Conservation (phyloP, 2,797 vertebrate species). For the Morelia viridis region DNA sequence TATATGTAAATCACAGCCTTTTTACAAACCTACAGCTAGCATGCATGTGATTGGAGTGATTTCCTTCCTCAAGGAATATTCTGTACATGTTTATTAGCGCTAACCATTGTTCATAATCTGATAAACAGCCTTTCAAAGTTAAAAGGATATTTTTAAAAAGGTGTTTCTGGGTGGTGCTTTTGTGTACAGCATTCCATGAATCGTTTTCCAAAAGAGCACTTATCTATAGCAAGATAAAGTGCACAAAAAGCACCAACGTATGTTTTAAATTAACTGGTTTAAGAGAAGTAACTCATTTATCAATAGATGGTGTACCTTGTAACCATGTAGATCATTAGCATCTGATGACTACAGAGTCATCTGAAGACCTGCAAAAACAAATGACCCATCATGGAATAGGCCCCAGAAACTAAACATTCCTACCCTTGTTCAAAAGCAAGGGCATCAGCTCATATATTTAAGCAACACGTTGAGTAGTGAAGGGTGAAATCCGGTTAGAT, state of each 20-base stretch:
- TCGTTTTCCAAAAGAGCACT: not conserved
- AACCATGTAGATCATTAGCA: not conserved
- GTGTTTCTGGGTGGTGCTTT: not conserved
- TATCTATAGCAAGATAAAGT: not conserved
- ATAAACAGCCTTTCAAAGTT: not conserved
- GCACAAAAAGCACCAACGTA: not conserved
- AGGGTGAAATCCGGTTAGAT: not conserved
- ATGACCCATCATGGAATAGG: not conserved
- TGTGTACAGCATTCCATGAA: not conserved
- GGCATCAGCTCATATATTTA: not conserved
- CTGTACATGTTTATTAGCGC: not conserved
- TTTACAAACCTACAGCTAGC: not conserved
- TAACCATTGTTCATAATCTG: not conserved
- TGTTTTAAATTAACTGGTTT: not conserved
- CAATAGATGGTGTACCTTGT: not conserved
- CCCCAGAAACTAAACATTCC: not conserved
- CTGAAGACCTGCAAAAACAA: not conserved
- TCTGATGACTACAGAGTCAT: not conserved
- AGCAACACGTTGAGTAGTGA: not conserved
- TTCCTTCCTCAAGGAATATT: not conserved
- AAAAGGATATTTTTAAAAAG: not conserved
- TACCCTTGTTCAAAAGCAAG: not conserved
- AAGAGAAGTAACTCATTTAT: not conserved
- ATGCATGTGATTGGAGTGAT: not conserved
- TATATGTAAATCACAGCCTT: not conserved